These are phyloP conservation scores for Guaruba guarouba DNA, from an alignment of 2,113 vertebrate genomes.

Conservation along the genomic window DNA sequence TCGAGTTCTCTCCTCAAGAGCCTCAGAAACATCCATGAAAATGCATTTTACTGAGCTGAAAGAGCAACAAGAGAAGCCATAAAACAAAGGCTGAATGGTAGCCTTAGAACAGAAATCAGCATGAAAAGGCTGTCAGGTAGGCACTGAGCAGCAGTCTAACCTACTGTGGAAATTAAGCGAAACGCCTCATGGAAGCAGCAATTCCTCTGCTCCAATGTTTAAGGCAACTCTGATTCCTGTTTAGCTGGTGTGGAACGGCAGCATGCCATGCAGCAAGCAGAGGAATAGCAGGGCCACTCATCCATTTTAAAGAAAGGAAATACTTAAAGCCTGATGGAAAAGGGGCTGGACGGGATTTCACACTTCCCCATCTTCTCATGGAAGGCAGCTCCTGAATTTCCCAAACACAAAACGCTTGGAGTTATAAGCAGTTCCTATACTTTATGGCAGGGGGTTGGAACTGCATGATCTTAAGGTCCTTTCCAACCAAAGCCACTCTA, in stretches of 20 bases:
- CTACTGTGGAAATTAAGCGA: neutral
- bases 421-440: neutral
- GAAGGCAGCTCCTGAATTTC: neutral
- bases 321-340: neutral
- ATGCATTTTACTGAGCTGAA: neutral
- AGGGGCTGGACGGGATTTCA: neutral
- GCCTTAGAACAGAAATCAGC: neutral
- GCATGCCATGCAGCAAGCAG: constrained; percentile 3
- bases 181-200: neutral
- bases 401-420: neutral
- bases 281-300: neutral
- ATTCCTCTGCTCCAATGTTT: neutral
- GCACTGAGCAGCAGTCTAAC: neutral
- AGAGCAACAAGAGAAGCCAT: constrained; percentile 21
- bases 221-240: neutral
- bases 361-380: neutral
- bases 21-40: neutral
- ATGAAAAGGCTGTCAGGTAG: neutral
- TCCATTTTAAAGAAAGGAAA: neutral
- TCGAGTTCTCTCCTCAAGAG: neutral
- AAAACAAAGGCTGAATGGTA: constrained; percentile 19
- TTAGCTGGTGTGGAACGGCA: neutral
- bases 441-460: neutral
- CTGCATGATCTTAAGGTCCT: neutral
- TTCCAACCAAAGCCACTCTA: neutral